phyloP scores from a whole-genome alignment of 2,113 vertebrate genomes.

The Mesoclemmys tuberculata region DNA sequence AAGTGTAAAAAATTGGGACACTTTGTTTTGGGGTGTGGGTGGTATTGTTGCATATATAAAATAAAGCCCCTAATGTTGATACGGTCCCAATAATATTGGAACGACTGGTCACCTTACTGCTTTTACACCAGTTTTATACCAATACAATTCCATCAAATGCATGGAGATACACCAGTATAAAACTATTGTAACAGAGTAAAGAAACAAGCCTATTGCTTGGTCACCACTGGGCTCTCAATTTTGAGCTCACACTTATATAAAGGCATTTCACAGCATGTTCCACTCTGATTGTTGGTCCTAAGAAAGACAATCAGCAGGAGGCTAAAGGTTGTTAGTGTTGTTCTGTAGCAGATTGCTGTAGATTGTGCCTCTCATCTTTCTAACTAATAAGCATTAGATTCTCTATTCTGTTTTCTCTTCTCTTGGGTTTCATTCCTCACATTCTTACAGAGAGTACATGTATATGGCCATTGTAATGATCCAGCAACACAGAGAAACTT shows the following conservation, averaged over 20 bases:
- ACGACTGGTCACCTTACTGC: too few species aligned
- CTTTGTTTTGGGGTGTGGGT: too few species aligned
- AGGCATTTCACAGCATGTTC: fast-evolving
- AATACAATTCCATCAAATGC: not conserved
- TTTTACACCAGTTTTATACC: not conserved
- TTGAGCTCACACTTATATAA: not conserved
- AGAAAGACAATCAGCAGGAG: not conserved
- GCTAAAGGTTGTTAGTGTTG: not conserved
- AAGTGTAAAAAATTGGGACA: not conserved
- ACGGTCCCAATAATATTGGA: too few species aligned
- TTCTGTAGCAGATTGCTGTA: not conserved
- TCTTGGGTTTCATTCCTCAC: not conserved
- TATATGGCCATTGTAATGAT: not conserved
- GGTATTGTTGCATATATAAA: too few species aligned
- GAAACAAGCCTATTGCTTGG: not conserved
- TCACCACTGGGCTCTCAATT: not conserved
- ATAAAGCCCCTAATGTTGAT: too few species aligned
- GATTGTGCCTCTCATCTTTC: not conserved
- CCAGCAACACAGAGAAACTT: not conserved
- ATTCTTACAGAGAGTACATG: not conserved
- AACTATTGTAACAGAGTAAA: not conserved
- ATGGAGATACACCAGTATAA: not conserved
- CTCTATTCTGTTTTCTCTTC: not conserved
- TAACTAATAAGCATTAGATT: not conserved
- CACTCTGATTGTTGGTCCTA: not conserved